These are phyloP conservation scores for Drosophila ironensis DNA, from an alignment of 1,140 invertebrate species.

Conservation along the genomic window DNA sequence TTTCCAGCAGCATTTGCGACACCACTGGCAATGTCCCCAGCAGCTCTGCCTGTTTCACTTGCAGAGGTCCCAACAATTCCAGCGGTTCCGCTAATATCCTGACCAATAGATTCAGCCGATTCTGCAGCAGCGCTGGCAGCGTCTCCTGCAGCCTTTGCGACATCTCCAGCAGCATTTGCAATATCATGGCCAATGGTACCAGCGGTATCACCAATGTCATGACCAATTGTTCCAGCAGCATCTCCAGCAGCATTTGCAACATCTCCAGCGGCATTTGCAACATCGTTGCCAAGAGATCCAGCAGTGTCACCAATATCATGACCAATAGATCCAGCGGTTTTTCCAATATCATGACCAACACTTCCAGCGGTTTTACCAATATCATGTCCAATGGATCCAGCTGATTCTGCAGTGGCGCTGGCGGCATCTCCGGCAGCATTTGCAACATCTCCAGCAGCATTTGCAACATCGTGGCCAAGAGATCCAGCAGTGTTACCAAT, in stretches of 20 bases:
- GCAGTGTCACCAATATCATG: not conserved
- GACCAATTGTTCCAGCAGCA: slow-evolving; percentile 10
- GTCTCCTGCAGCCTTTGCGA: no score
- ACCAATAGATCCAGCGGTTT: not conserved
- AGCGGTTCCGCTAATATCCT: not conserved
- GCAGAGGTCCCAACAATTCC: not conserved
- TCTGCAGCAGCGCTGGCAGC: not conserved
- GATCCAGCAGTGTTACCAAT: not conserved
- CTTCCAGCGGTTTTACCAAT: not conserved
- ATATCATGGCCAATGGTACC: not conserved
- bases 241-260: slow-evolving; percentile 14
- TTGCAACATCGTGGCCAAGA: not conserved
- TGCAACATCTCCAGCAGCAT: slow-evolving; percentile 12
- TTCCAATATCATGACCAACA: not conserved
- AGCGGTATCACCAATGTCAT: not conserved
- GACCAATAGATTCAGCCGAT: not conserved
- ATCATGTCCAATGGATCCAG: not conserved
- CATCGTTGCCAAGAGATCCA: not conserved
- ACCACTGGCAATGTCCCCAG: no score
- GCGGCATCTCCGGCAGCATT: not conserved
- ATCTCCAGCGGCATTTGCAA: not conserved
- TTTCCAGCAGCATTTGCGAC: slow-evolving; percentile 1
- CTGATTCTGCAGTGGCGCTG: not conserved
- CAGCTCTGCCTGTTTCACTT: no score
- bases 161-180: slow-evolving; percentile 4